phyloP scores from a whole-genome alignment of 1,140 invertebrate species.

The Harpegnathos saltator region DNA sequence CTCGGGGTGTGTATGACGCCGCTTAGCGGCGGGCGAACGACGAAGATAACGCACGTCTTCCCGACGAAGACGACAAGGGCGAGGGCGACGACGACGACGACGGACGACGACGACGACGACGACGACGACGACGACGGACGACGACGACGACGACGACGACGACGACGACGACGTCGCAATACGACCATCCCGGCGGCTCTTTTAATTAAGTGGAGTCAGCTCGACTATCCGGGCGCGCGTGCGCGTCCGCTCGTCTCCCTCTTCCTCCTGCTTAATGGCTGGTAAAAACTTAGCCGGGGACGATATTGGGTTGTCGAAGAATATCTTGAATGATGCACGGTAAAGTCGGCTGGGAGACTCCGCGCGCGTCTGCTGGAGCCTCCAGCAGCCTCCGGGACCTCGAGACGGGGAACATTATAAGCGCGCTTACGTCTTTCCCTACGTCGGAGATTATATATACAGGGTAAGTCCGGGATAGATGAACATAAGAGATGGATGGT shows the following conservation, averaged over 20 bases:
- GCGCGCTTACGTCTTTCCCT: background rate
- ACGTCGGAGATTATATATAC: no score
- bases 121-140: conserved; percentile 28
- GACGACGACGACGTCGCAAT: conserved; percentile 68
- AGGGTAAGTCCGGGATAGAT: no score
- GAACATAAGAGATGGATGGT: no score
- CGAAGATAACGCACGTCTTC: conserved; percentile 80
- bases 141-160: background rate
- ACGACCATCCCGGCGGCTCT: conserved; percentile 71
- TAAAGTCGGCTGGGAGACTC: background rate
- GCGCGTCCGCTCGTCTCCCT: background rate
- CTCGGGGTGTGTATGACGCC: conserved; percentile 74
- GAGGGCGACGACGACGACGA: no score
- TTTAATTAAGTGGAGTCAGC: conserved; percentile 82
- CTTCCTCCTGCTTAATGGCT: background rate
- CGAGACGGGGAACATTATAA: conserved; percentile 13
- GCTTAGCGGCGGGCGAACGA: conserved; percentile 73
- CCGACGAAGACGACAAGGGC: conserved; percentile 36
- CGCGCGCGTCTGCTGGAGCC: background rate
- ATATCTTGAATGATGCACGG: conserved; percentile 39
- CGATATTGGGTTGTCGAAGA: conserved; percentile 65
- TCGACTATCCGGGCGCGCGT: conserved; percentile 31
- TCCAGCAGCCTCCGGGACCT: background rate
- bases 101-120: conserved; percentile 50
- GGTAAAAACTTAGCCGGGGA: conserved; percentile 66